Evolutionary conservation across 1,140 invertebrate genomes (phyloP).

Genomic region (Antheraea mylitta): DNA sequence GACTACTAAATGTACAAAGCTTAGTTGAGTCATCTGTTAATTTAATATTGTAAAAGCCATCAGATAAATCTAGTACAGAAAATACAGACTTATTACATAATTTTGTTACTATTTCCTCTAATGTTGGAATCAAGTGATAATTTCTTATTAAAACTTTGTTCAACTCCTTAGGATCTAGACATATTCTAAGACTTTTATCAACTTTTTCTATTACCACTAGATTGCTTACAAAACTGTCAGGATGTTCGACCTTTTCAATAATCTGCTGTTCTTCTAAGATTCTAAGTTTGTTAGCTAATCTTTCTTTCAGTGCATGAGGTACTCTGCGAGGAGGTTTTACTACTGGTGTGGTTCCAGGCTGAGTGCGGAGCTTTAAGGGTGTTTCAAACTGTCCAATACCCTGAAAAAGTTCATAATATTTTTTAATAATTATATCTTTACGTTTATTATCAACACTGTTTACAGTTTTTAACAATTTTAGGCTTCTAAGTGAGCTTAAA

Average conservation of each 20-base stretch:
- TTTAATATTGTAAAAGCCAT: too few species aligned
- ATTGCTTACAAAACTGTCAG: neutral
- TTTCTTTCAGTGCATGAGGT: neutral
- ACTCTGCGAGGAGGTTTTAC: conserved; percentile 27
- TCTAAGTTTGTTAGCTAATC: neutral
- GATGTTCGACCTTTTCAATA: neutral
- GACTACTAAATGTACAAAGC: too few species aligned
- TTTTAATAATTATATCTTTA: neutral
- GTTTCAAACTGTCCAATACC: conserved; percentile 13
- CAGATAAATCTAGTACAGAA: too few species aligned
- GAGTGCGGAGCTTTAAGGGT: neutral
- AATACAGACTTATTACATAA: too few species aligned
- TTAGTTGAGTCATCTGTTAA: too few species aligned
- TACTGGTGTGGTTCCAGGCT: conserved; percentile 17
- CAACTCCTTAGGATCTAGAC: too few species aligned
- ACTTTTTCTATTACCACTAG: conserved; percentile 13
- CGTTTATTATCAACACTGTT: neutral
- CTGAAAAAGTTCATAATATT: conserved; percentile 8
- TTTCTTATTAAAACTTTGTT: too few species aligned
- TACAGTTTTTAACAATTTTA: neutral
- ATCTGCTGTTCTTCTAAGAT: neutral
- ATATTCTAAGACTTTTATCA: conserved; percentile 16
- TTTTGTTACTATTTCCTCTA: too few species aligned
- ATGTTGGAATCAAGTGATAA: too few species aligned
- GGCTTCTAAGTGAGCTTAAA: too few species aligned